Conservation (phyloP, 2,113 vertebrate genomes). For the Mohoua ochrocephala region DNA sequence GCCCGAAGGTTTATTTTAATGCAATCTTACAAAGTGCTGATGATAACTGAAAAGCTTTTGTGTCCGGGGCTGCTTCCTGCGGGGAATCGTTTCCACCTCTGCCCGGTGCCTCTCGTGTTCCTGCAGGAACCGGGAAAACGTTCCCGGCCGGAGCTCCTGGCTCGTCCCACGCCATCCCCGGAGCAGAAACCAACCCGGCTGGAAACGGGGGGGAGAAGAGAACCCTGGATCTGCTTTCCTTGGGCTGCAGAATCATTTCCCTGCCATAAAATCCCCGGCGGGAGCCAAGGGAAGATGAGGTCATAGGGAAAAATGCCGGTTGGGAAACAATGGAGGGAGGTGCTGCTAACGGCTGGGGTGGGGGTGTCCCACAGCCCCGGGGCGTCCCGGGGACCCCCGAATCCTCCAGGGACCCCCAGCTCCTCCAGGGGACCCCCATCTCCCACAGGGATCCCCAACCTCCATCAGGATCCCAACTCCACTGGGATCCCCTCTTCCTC, state of each 20-base stretch:
- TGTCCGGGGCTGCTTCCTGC: background rate
- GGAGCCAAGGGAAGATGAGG: conserved; percentile 21
- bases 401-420: background rate
- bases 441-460: background rate
- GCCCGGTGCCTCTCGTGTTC: background rate
- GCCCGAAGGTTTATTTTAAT: background rate
- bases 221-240: background rate
- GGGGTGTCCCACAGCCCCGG: background rate
- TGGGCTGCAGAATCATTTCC: background rate
- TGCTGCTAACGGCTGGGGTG: background rate
- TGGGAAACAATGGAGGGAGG: conserved; percentile 54
- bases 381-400: background rate
- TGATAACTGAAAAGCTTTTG: background rate
- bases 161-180: background rate
- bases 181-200: background rate
- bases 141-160: background rate
- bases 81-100: background rate
- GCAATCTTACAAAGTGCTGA: background rate
- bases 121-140: background rate
- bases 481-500: background rate
- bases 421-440: background rate
- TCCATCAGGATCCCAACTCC: background rate
- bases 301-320: background rate
- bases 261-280: background rate
- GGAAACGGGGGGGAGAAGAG: background rate